Base-by-base conservation (phyloP, 2,113 vertebrate genomes). In the Hystrix cristata region DNA sequence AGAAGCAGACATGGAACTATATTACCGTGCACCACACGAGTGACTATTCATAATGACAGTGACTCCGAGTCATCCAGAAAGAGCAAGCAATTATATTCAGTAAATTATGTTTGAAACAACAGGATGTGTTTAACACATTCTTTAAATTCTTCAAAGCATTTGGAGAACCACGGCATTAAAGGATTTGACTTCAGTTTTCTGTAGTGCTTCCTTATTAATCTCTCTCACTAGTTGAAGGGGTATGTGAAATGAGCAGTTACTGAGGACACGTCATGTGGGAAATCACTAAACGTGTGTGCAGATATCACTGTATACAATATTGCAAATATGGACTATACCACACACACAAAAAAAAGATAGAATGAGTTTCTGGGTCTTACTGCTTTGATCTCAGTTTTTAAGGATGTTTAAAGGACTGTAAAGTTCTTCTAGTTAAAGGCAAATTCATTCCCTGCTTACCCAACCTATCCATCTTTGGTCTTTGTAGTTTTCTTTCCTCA, bases 21-120 rank as follows among this genome's bases (percentile, higher is more conserved):
- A 16, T 96, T 78, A 53, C 59, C 13, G 55, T n/a, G 51, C 34
- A 46, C 67, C 76, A 55, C 31, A 5, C 72, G 84, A 91, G 57
- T 87, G 94, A 64, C 86, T 79, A 1, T 59, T 91, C 55, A 2
- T 82, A 46, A 76, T 57, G 74, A n/a, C 14, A 55, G 93, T 84
- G 78, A 53, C 64, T 78, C 72, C 79, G 69, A 93, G 88, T 87
- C 84, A 78, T 74, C 46, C 43, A 84, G 84, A 62, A 46, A 82
- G 91, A 83, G 48, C 57, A 62, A 51, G 18, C 83, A 86, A 27
- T 48, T 72, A 79, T 21, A 59, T 65, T 93, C 80, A 88, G 1
- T 46, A 76, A 12, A 69, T 93, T 81, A 55, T 87, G 12, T 60
- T 72, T 74, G 7, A 93, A 86, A 72, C 53, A 91, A 84, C 55